Evolutionary conservation across 2,888 invertebrate species (phyloP).

Genomic region (Neoitamus cyanurus): DNA sequence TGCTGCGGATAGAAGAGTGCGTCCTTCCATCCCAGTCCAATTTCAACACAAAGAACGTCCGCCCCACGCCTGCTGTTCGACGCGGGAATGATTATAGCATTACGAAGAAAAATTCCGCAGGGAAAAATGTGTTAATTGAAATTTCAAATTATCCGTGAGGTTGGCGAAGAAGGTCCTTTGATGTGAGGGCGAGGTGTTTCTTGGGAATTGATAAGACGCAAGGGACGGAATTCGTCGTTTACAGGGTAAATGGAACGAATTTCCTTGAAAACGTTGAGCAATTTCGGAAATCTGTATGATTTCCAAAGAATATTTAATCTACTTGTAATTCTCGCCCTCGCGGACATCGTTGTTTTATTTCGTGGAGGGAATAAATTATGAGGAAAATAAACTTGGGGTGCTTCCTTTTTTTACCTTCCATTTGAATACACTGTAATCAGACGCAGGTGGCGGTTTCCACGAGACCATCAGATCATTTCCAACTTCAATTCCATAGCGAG

Average conservation of each 20-base stretch:
- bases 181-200: background rate
- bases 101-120: background rate
- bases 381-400: background rate
- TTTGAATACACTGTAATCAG: background rate
- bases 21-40: background rate
- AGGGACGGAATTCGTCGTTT: background rate
- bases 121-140: conserved; percentile 22
- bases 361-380: background rate
- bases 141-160: conserved; percentile 21
- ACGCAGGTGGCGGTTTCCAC: background rate
- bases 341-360: background rate
- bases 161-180: background rate
- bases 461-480: background rate
- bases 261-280: background rate
- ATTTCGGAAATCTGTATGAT: background rate
- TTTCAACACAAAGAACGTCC: background rate
- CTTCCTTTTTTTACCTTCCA: background rate
- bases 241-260: background rate
- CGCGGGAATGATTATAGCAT: background rate
- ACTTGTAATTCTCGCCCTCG: background rate
- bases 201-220: background rate
- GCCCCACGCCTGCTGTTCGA: background rate
- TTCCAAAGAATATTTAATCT: background rate
- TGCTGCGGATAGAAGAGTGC: background rate
- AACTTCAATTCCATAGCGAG: background rate